Conservation (phyloP, 30 jellyfish, hydroid and myxozoan species). For the Mastigias papua region DNA sequence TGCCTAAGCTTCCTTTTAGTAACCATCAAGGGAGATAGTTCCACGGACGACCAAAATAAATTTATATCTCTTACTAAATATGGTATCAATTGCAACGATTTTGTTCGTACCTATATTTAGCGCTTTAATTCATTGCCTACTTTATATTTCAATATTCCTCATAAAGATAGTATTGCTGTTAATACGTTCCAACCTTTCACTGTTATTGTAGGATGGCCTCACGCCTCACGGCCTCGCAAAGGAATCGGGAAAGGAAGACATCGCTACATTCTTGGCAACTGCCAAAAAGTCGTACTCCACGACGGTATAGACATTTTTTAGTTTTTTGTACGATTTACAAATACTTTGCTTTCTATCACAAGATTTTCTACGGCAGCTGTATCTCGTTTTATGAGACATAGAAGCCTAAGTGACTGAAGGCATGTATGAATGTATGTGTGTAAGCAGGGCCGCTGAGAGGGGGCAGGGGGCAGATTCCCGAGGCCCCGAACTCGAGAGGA, state of each 20-base stretch:
- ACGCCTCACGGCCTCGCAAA: constrained; percentile 93
- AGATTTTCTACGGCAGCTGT: not conserved
- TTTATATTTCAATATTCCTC: not conserved
- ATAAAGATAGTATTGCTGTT: not conserved
- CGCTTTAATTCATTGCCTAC: not conserved
- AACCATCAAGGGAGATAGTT: too few species aligned
- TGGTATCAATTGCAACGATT: too few species aligned
- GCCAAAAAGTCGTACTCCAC: constrained; percentile 98
- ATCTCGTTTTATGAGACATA: not conserved
- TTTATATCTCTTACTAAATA: too few species aligned
- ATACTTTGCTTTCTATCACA: not conserved
- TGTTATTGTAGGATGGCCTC: constrained; percentile 78
- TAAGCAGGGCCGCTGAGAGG: not conserved
- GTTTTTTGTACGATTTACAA: not conserved
- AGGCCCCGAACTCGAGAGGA: too few species aligned
- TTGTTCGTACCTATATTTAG: not conserved
- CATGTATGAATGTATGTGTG: not conserved
- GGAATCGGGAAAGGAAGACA: constrained; percentile 90
- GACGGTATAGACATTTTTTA: constrained; percentile 61
- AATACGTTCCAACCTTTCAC: not conserved
- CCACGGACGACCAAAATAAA: too few species aligned
- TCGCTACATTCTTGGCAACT: constrained; percentile 78
- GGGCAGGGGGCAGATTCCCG: not conserved
- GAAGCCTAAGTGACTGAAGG: not conserved
- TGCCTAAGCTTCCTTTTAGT: too few species aligned